Evolutionary conservation across 2,888 invertebrate species (phyloP).

Genomic region (Drosophila rellima): DNA sequence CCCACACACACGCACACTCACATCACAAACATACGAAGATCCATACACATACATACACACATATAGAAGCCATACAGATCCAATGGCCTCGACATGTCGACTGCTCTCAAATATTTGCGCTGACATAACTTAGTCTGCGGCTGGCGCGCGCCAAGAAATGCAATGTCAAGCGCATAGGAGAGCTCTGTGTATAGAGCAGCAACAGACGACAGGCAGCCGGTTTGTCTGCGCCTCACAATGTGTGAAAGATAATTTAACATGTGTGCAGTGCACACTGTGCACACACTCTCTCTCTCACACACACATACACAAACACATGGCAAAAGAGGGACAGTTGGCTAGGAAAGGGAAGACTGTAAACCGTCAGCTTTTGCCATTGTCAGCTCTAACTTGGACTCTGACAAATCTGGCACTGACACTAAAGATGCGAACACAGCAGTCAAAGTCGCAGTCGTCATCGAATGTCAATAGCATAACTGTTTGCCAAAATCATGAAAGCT

Average conservation of each 20-base stretch:
- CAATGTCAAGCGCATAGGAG: slow-evolving; percentile 24
- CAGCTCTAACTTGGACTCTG: slow-evolving; percentile 50
- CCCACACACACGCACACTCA: slow-evolving; percentile 9
- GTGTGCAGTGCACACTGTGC: no score
- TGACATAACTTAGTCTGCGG: slow-evolving; percentile 79
- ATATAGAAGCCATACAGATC: slow-evolving; percentile 2
- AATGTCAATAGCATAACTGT: slow-evolving; percentile 56
- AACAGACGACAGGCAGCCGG: slow-evolving; percentile 57
- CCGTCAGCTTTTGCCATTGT: slow-evolving; percentile 62
- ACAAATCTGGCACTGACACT: slow-evolving; percentile 27
- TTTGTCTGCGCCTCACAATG: slow-evolving; percentile 66
- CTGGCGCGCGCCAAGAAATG: slow-evolving; percentile 59
- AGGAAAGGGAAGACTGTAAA: slow-evolving; percentile 3
- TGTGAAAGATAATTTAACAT: slow-evolving; percentile 77
- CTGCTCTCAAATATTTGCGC: slow-evolving; percentile 73
- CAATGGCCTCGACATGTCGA: slow-evolving; percentile 50
- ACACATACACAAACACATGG: slow-evolving; percentile 19
- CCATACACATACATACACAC: background rate
- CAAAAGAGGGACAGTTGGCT: slow-evolving; percentile 8
- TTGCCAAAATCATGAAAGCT: slow-evolving; percentile 23
- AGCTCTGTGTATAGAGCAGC: slow-evolving; percentile 12
- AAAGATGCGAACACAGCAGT: slow-evolving; percentile 67
- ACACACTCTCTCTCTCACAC: slow-evolving; percentile 35
- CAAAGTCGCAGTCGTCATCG: slow-evolving; percentile 34
- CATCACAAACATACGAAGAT: no score